phyloP scores from a whole-genome alignment of 2,888 invertebrate genomes.

The Megamerina dolium region DNA sequence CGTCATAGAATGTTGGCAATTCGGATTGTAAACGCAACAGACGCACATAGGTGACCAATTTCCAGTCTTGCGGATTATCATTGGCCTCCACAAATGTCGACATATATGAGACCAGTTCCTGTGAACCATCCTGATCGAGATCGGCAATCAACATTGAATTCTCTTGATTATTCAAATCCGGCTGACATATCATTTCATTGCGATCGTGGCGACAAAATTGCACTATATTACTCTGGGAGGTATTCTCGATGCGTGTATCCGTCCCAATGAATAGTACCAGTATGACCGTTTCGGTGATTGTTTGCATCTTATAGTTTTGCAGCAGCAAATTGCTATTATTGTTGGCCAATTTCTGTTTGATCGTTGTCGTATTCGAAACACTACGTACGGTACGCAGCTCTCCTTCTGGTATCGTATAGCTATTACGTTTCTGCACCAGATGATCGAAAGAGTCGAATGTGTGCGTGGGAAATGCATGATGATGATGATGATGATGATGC shows the following conservation, averaged over 20 bases:
- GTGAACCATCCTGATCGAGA: constrained; percentile 67
- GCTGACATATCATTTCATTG: constrained; percentile 57
- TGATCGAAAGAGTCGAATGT: constrained; percentile 41
- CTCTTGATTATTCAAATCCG: constrained; percentile 66
- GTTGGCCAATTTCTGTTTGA: too few species aligned
- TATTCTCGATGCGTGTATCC: constrained; percentile 68
- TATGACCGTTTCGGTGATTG: constrained; percentile 67
- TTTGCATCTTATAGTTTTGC: constrained; percentile 49
- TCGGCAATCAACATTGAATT: constrained; percentile 69
- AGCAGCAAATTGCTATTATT: constrained; percentile 21
- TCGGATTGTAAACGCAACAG: constrained; percentile 67
- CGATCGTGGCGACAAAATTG: constrained; percentile 59
- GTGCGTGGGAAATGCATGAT: constrained; percentile 27
- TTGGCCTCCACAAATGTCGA: constrained; percentile 55
- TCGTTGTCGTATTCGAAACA: constrained; percentile 25
- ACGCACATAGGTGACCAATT: constrained; percentile 61
- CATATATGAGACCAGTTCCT: constrained; percentile 71
- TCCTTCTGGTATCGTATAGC: constrained; percentile 33
- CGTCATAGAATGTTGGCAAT: constrained; percentile 61
- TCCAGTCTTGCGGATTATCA: constrained; percentile 52
- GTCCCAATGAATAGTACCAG: constrained; percentile 71
- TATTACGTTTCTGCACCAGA: constrained; percentile 35
- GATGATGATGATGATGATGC: constrained; percentile 1
- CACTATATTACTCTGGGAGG: constrained; percentile 69
- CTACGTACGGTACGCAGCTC: constrained; percentile 24